Conservation (phyloP, 2,797 vertebrate species). For the Tamandua tetradactyla region DNA sequence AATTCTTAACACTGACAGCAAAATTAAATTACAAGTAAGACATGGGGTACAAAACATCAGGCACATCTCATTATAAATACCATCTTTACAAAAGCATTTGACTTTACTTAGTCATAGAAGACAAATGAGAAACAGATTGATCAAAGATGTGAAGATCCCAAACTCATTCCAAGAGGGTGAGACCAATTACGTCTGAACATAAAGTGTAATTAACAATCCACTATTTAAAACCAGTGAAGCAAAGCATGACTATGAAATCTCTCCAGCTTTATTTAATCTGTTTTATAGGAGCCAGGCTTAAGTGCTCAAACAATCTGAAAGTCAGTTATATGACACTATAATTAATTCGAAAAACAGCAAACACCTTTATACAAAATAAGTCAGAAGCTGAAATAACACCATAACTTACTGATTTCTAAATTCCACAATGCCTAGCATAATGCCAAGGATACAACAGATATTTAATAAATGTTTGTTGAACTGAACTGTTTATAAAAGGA, state of each 20-base stretch:
- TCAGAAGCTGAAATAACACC: not conserved
- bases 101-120: not conserved
- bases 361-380: not conserved
- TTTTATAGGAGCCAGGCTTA: not conserved
- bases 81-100: constrained; percentile 30
- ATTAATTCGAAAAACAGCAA: constrained; percentile 4
- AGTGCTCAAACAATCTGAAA: not conserved
- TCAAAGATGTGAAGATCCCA: not conserved
- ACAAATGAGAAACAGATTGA: not conserved
- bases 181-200: not conserved
- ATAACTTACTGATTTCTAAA: not conserved
- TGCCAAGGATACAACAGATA: not conserved
- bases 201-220: not conserved
- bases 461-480: not conserved
- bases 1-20: not conserved
- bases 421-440: not conserved
- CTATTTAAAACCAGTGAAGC: not conserved
- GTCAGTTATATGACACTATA: not conserved
- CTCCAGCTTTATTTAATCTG: not conserved
- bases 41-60: not conserved
- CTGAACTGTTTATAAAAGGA: not conserved
- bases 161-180: not conserved
- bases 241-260: not conserved
- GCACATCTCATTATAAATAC: not conserved
- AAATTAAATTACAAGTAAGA: constrained; percentile 11